Conservation (phyloP, 2,888 invertebrate species). For the Athalia circularis region DNA sequence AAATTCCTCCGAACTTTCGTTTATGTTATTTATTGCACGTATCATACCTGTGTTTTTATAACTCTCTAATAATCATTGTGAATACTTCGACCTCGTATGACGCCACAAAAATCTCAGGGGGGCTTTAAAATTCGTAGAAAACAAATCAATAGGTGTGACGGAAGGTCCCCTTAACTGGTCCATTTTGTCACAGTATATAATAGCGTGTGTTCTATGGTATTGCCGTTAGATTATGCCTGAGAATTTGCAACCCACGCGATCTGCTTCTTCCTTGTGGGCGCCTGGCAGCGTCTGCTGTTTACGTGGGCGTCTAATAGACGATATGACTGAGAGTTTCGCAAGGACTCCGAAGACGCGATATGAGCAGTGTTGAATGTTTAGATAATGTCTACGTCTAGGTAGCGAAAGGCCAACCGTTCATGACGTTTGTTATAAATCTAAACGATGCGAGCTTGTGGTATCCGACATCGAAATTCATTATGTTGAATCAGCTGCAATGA, state of each 20-base stretch:
- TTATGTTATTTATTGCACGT: not conserved
- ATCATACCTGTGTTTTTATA: not conserved
- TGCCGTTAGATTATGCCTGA: conserved; percentile 17
- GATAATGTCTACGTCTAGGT: too few relatives aligned
- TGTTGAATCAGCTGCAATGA: too few relatives aligned
- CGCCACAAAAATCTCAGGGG: not conserved
- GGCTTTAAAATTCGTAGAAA: too few relatives aligned
- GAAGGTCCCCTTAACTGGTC: conserved; percentile 6
- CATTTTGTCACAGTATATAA: not conserved
- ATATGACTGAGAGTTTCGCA: conserved; percentile 20
- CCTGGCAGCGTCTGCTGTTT: conserved; percentile 13
- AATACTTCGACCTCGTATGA: not conserved
- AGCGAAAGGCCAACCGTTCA: too few relatives aligned
- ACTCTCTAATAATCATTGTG: not conserved
- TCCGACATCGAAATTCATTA: too few relatives aligned
- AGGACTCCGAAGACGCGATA: conserved; percentile 16
- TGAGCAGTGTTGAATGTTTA: not conserved
- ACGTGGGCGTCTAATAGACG: conserved; percentile 12
- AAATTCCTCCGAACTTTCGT: too few relatives aligned
- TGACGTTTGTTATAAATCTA: too few relatives aligned
- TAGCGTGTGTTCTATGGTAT: conserved; percentile 8
- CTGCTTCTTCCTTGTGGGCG: conserved; percentile 14
- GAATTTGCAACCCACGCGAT: conserved; percentile 30
- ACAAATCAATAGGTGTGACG: not conserved
- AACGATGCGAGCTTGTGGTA: too few relatives aligned